Evolutionary conservation across 2,797 vertebrate genomes (phyloP).

Genomic region (Molossus alvarezi): DNA sequence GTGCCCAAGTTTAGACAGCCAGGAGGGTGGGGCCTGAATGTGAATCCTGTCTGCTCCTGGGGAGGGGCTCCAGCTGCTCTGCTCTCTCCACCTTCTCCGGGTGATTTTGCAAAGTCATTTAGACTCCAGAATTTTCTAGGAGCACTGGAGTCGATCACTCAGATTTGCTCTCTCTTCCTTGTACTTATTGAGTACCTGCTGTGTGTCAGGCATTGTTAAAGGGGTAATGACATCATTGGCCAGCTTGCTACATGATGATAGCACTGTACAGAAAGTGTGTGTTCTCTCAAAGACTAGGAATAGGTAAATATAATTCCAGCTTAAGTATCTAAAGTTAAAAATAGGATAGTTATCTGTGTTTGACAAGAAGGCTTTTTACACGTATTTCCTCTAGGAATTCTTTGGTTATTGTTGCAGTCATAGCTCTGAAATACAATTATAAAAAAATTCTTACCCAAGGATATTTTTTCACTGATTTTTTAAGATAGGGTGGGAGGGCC

Average conservation of each 20-base stretch:
- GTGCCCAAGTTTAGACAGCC: background rate
- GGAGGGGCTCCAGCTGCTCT: background rate
- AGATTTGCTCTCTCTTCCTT: constrained; percentile 23
- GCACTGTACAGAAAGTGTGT: background rate
- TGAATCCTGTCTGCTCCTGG: background rate
- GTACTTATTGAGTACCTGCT: background rate
- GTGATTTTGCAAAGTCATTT: constrained; percentile 28
- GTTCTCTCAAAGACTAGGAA: background rate
- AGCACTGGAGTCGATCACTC: background rate
- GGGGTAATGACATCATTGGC: background rate
- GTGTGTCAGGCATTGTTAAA: background rate
- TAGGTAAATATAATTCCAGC: constrained; percentile 10
- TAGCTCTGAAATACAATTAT: background rate
- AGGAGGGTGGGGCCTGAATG: background rate
- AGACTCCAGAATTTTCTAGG: background rate
- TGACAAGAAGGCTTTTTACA: background rate
- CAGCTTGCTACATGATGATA: background rate
- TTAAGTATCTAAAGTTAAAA: constrained; percentile 29
- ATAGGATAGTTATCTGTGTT: background rate
- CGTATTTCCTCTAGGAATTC: constrained; percentile 13
- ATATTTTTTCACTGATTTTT: no score
- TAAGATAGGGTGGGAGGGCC: no score
- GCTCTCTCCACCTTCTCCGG: background rate
- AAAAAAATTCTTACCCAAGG: no score
- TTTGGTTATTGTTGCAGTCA: background rate